Conservation (phyloP, 2,888 invertebrate species). For the Dynastes maya region DNA sequence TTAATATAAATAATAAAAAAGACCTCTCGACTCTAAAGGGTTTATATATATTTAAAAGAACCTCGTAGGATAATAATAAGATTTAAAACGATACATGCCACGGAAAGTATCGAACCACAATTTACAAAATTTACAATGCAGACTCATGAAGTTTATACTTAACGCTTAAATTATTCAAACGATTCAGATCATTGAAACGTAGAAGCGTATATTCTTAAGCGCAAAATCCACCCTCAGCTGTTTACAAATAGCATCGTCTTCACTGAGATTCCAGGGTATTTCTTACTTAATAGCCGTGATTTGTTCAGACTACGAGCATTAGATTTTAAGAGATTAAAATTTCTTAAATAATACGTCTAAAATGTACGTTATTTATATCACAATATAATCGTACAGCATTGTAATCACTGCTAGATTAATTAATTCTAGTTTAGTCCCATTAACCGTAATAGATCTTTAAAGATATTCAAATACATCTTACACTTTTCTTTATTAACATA, state of each 20-base stretch:
- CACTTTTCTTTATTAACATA: too few species aligned
- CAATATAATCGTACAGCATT: too few species aligned
- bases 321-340: conserved; percentile 29
- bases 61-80: too few species aligned
- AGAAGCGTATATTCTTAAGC: not conserved
- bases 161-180: conserved; percentile 22
- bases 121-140: not conserved
- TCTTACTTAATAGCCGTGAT: conserved; percentile 11
- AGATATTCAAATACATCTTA: too few species aligned
- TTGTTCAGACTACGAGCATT: conserved; percentile 12
- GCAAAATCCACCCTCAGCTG: not conserved
- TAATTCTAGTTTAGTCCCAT: too few species aligned
- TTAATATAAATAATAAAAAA: too few species aligned
- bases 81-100: too few species aligned
- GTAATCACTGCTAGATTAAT: too few species aligned
- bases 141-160: not conserved
- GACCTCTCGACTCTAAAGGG: too few species aligned
- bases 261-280: not conserved
- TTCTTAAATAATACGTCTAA: not conserved
- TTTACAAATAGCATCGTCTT: conserved; percentile 18
- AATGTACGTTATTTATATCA: not conserved
- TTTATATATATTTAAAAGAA: too few species aligned
- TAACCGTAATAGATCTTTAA: too few species aligned
- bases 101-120: not conserved
- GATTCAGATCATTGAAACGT: conserved; percentile 8